A percentile compares a stretch with the other conserved stretches of the same genome.
These are phyloP conservation scores for Heteronetta atricapilla DNA, from an alignment of 2,113 vertebrate genomes.

Conservation along the genomic window DNA sequence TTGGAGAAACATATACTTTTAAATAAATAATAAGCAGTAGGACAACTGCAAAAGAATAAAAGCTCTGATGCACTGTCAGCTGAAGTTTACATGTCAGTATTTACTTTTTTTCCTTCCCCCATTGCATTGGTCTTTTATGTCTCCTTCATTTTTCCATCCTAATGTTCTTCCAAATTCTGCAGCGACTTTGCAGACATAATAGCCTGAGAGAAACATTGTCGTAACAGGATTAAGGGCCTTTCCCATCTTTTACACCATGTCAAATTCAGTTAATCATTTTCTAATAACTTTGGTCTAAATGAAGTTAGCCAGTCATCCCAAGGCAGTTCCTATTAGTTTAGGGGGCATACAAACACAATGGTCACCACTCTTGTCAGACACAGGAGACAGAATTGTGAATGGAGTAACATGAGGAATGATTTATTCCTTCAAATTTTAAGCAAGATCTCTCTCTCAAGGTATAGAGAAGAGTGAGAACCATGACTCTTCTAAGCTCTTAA, in stretches of 20 bases:
- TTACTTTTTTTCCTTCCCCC: neutral
- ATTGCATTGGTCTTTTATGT: neutral
- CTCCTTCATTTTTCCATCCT: neutral
- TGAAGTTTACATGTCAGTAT: neutral
- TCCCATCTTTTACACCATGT: neutral
- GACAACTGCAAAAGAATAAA: neutral
- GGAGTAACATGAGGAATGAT: neutral
- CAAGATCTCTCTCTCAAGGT: neutral
- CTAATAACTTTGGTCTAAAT: neutral
- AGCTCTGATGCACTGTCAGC: neutral
- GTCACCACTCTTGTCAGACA: neutral
- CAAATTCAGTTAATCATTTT: neutral
- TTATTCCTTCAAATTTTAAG: neutral
- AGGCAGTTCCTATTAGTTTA: neutral
- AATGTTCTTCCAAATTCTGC: neutral
- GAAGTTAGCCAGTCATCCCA: neutral
- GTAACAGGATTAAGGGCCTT: neutral
- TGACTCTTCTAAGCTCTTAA: neutral
- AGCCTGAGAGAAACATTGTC: neutral
- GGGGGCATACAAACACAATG: neutral
- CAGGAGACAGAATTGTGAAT: neutral
- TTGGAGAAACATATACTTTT: neutral
- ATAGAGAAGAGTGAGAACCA: neutral
- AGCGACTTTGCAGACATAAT: neutral
- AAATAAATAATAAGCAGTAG: neutral